A percentile compares a stretch with the other conserved stretches of the same genome.
Conservation (phyloP, 2,113 vertebrate genomes). For the Falcunculus frontatus region DNA sequence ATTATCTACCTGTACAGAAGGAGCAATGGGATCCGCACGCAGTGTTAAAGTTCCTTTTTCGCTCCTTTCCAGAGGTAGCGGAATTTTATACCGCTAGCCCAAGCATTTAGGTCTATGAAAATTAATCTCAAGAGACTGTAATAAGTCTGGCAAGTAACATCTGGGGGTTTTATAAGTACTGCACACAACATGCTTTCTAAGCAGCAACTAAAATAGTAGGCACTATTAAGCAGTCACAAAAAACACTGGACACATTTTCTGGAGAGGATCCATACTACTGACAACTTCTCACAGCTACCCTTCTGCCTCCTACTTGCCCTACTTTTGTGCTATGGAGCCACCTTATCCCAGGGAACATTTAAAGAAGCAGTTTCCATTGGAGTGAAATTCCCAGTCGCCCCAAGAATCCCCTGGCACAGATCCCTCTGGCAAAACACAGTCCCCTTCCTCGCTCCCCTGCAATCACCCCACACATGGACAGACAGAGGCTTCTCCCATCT, state of each 20-base stretch:
- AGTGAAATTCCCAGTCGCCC: background rate
- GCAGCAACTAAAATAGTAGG: background rate
- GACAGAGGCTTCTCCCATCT: background rate
- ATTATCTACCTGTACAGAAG: slow-evolving; percentile 35
- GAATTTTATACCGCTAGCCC: background rate
- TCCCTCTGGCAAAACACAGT: background rate
- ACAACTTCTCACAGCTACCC: background rate
- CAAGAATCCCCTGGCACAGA: background rate
- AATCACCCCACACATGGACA: background rate
- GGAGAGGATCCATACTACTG: background rate
- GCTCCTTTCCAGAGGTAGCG: background rate
- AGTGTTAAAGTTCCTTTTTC: background rate
- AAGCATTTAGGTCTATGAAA: background rate
- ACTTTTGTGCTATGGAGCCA: background rate
- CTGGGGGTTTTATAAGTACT: background rate
- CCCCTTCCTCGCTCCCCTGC: background rate
- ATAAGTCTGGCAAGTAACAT: background rate
- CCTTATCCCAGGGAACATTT: background rate
- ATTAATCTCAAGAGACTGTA: background rate
- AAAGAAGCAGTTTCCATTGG: background rate
- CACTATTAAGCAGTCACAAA: background rate
- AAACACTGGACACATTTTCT: background rate
- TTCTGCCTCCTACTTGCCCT: slow-evolving; percentile 18
- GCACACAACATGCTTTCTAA: background rate
- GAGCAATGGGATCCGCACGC: background rate